phyloP scores from a whole-genome alignment of 2,113 vertebrate species.

The Reinhardtius hippoglossoides region DNA sequence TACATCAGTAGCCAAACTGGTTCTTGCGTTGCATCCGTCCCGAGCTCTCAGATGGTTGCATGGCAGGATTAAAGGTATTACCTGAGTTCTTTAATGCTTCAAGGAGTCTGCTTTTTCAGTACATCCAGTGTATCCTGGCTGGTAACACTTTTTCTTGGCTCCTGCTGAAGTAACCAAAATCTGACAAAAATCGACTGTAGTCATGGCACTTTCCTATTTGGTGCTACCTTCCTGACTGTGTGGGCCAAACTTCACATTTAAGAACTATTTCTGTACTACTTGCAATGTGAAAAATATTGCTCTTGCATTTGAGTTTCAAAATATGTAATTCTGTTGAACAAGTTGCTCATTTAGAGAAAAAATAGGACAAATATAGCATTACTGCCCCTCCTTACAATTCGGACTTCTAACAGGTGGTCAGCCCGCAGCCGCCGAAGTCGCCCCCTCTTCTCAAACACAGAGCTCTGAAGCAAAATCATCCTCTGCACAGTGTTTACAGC shows the following conservation, averaged over 20 bases:
- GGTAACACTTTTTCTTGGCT: not conserved
- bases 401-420: not conserved
- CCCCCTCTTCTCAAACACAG: not conserved
- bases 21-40: conserved; percentile 11
- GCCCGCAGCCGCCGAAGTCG: not conserved
- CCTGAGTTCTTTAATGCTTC: conserved; percentile 1
- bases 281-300: not conserved
- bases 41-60: not conserved
- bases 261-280: not conserved
- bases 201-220: not conserved
- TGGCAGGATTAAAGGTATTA: conserved; percentile 40
- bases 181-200: not conserved
- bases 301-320: not conserved
- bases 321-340: no score
- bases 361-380: not conserved
- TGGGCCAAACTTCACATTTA: not conserved
- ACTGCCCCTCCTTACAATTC: not conserved
- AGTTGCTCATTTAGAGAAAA: no score
- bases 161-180: not conserved
- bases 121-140: not conserved
- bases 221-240: not conserved
- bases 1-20: conserved; percentile 44
- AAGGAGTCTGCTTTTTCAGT: conserved; percentile 14
- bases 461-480: not conserved
- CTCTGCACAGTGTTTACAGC: not conserved